Base-by-base conservation (phyloP, 1,140 invertebrate genomes). In the Pachyrhynchus sulphureomaculatus region DNA sequence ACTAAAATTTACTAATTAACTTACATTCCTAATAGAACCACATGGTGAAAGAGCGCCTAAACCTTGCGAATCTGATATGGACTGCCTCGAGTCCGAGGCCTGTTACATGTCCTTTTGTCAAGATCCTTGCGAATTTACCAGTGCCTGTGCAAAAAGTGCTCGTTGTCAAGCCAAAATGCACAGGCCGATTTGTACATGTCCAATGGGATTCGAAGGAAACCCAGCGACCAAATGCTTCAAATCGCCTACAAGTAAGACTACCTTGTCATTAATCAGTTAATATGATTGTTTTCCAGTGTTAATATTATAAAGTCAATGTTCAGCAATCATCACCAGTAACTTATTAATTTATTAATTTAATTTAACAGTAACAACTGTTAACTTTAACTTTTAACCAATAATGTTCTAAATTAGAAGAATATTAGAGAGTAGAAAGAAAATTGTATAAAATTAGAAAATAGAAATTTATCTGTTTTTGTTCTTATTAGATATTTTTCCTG, bases 161-260 rank as follows among this genome's bases (percentile, higher is more conserved):
- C 86, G 86, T 71, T 90, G 88, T 72, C 83, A 86, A 67, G 85
- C 84, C 34, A 83, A 87, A 78, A 85, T 85, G 75, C 87, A 88
- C 77, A 82, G 88, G 64, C 88, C 88, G 2, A 87, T 90, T 75
- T 91, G 88, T 79, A 88, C 85, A 65, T 88, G 86, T 75, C 85
- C 85, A 9, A 82, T 83, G 66, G 85, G 84, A 70, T 86, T 86
- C 71, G 86, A 90, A 73, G 88, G 89, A 70, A 86, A 90, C 76
- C 88, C 88, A 13, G 84, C 86, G 63, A 77, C 86, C 72, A 87
- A 88, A 78, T 89, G 87, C 81, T 81, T 84, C 75, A 82, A 84
- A 68, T 77, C 81, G 66, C 79, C 83, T 76, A 81, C 83, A 85
- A 84, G 87, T 89, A 88, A 89, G 87, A 73, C 65, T 57, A 68